Base-by-base conservation (phyloP, 2,113 vertebrate genomes). In the Brachyhypopomus occidentalis region DNA sequence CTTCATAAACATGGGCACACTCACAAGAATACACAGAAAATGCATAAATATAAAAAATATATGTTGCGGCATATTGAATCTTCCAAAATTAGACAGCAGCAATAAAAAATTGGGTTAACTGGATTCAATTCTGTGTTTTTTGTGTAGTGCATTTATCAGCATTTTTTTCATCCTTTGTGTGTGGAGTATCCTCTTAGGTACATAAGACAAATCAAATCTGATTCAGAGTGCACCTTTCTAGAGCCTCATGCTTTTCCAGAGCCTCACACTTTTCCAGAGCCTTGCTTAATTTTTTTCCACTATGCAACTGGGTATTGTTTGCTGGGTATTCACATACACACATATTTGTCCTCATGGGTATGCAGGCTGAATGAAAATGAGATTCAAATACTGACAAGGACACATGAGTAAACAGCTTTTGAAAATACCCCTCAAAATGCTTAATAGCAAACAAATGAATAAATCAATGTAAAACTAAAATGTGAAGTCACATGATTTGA, bases 121-220 rank as follows among this genome's bases (percentile, higher is more conserved):
- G 20, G 20, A 62, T 20, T 25, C 25, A 38, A 75, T 55, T 56
- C 22, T 38, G 23, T 64, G 16, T 27, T 52, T 52, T 52, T 52
- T 52, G 45, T 52, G 9, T 52, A 52, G 12, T 52, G 9, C 75
- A 52, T 19, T 67, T 41, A 2, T n/a, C 9, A 11, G 34, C 5
- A 17, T 38, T 77, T 27, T 14, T 66, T 66, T 67, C 7, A 7
- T 7, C 41, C 20, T 67, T 38, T 71, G 77, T 70, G 81, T 83
- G 71, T 78, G 9, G 60, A 73, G 83, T 84, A 85, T 79, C 76
- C 81, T 84, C 77, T 62, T 58, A 83, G 85, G 86, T 86, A 89
- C 58, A 86, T 27, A 73, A 83, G 86, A 88, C 87, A 86, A 86
- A 88, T 90, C 85, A 88, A 88, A 90, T 83, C 66, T n/a, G 88